Evolutionary conservation across 2,797 vertebrate species (phyloP).

Genomic region (Remorina albescens): DNA sequence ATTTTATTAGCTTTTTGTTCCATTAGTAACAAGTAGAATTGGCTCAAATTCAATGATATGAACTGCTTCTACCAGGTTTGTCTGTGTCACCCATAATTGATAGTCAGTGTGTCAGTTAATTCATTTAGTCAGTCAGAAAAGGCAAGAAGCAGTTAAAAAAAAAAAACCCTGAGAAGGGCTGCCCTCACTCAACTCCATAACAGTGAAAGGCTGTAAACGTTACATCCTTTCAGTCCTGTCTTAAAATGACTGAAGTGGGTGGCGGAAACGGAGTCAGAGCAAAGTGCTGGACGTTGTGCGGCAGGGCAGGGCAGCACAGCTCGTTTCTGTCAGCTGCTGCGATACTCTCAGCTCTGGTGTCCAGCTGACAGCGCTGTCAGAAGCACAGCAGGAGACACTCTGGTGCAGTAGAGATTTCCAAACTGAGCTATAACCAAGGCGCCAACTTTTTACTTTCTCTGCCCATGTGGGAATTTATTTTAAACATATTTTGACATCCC

Average conservation of each 20-base stretch:
- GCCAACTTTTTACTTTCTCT: not conserved
- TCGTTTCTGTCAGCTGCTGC: not conserved
- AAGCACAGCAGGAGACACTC: not conserved
- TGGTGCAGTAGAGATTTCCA: not conserved
- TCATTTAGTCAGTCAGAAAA: not conserved
- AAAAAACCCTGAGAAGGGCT: not conserved
- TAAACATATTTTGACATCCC: not conserved
- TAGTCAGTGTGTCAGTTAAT: too few relatives aligned
- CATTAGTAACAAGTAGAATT: not conserved
- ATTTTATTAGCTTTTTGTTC: not conserved
- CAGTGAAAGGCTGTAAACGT: not conserved
- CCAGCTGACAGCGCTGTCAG: not conserved
- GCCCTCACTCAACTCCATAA: not conserved
- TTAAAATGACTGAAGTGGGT: not conserved
- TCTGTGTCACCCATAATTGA: not conserved
- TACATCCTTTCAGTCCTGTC: not conserved
- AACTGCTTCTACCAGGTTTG: too few relatives aligned
- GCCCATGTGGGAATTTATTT: not conserved
- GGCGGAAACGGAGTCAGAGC: not conserved
- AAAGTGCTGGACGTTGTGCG: not conserved
- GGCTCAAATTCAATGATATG: not conserved
- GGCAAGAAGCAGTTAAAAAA: not conserved
- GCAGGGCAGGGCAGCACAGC: not conserved
- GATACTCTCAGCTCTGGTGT: not conserved
- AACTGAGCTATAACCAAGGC: not conserved